A percentile compares a stretch with the other conserved stretches of the same genome.
These are phyloP conservation scores for Platanista minor DNA, from an alignment of 2,113 vertebrate genomes.

Conservation along the genomic window DNA sequence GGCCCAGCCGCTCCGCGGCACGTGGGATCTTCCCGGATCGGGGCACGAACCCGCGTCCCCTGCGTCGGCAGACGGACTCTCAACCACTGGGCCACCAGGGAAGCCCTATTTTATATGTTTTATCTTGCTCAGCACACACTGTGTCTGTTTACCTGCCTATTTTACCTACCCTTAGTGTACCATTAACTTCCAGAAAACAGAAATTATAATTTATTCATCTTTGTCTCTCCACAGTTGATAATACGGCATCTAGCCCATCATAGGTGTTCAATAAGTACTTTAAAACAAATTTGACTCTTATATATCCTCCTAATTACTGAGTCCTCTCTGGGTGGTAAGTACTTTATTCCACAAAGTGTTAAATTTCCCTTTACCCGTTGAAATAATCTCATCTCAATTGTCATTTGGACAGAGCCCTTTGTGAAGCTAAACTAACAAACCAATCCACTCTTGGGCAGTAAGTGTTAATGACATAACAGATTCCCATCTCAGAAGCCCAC, in stretches of 20 bases:
- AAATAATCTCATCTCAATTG: not conserved
- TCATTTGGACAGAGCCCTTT: not conserved
- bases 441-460: too few relatives aligned
- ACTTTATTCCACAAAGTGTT: not conserved
- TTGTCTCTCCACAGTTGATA: not conserved
- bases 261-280: not conserved
- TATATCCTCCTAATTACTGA: not conserved
- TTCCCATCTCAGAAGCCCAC: not conserved
- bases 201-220: not conserved
- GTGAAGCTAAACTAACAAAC: not conserved
- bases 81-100: too few relatives aligned
- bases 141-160: not conserved
- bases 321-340: not conserved
- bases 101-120: not conserved
- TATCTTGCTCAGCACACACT: not conserved
- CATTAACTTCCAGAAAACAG: not conserved
- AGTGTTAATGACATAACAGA: rapidly evolving
- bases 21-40: too few relatives aligned
- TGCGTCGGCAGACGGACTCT: too few relatives aligned
- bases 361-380: not conserved
- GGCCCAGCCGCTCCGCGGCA: too few relatives aligned
- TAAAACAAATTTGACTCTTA: not conserved
- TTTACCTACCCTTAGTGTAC: not conserved
- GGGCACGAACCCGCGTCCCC: too few relatives aligned
- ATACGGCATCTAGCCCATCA: not conserved